Percentiles rank a stretch among this genome's conserved stretches.
These are phyloP conservation scores for Stigmatopora argus DNA, from an alignment of 2,113 vertebrate genomes.

Conservation along the genomic window DNA sequence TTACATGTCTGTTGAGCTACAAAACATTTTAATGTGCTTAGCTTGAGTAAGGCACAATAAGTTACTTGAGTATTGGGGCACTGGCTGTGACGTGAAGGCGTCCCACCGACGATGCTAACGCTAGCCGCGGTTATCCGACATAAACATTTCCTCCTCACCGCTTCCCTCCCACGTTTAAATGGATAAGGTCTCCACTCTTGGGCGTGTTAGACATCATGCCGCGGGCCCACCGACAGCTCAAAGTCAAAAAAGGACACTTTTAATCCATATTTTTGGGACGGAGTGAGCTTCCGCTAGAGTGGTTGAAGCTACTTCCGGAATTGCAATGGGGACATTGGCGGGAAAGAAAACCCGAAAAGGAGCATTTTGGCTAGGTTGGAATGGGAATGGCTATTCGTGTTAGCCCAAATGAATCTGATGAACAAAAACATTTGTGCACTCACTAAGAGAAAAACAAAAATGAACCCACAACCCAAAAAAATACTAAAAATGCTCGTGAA, in stretches of 20 bases:
- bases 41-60: too few relatives aligned
- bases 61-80: not conserved
- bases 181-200: constrained; percentile 74
- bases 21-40: not conserved
- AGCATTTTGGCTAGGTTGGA: not conserved
- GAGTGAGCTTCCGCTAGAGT: constrained; percentile 8
- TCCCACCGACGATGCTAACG: constrained; percentile 18
- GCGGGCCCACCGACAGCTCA: accelerated
- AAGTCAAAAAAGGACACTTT: not conserved
- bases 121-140: constrained; percentile 10
- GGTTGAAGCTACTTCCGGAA: constrained; percentile 32
- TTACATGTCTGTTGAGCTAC: too few relatives aligned
- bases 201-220: constrained; percentile 33
- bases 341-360: constrained; percentile 9
- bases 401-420: too few relatives aligned
- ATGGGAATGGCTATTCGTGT: too few relatives aligned
- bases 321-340: not conserved
- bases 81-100: not conserved
- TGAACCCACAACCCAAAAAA: too few relatives aligned
- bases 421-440: too few relatives aligned
- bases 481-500: too few relatives aligned
- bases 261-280: constrained; percentile 34
- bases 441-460: too few relatives aligned
- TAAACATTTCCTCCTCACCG: constrained; percentile 47
- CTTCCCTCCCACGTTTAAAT: constrained; percentile 78